Evolutionary conservation across 64 coral and sea anemone species (phyloP).

Genomic region (Cladopsammia gracilis): DNA sequence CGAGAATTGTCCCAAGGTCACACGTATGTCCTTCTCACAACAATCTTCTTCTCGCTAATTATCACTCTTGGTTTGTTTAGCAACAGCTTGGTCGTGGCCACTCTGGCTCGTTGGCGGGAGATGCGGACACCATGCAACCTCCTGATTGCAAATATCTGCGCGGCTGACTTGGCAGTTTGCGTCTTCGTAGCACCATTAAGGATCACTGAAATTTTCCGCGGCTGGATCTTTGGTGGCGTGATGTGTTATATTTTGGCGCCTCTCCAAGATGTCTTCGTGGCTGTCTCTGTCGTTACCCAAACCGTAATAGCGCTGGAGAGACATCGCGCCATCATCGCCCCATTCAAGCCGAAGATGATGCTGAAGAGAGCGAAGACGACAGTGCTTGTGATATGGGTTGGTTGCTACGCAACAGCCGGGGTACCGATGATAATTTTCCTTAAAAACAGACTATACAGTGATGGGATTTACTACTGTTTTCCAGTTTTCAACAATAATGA

Average conservation of each 20-base stretch:
- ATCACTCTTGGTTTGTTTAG: constrained; percentile 45
- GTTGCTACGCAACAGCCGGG: constrained; percentile 60
- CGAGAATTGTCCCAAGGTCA: background rate
- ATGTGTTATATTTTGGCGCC: constrained; percentile 68
- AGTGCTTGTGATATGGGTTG: constrained; percentile 54
- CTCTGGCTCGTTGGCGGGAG: constrained; percentile 62
- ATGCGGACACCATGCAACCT: constrained; percentile 79
- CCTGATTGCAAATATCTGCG: constrained; percentile 79
- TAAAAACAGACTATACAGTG: background rate
- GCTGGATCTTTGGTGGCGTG: constrained; percentile 68
- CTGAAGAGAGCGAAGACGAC: constrained; percentile 45
- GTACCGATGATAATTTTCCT: constrained; percentile 43
- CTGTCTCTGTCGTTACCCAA: constrained; percentile 76
- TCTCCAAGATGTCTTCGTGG: constrained; percentile 79
- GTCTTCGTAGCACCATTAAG: constrained; percentile 62
- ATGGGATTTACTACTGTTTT: background rate
- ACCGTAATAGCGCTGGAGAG: constrained; percentile 80
- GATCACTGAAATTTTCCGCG: constrained; percentile 48
- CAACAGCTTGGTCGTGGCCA: constrained; percentile 66
- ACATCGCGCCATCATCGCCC: constrained; percentile 79
- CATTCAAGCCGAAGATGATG: constrained; percentile 70
- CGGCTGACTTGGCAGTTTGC: constrained; percentile 74
- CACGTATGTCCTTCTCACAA: background rate
- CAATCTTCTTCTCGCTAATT: constrained; percentile 52
- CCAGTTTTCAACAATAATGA: background rate